Base-by-base conservation (phyloP, 2,113 vertebrate species). In the Orthochromis malagaraziensis region DNA sequence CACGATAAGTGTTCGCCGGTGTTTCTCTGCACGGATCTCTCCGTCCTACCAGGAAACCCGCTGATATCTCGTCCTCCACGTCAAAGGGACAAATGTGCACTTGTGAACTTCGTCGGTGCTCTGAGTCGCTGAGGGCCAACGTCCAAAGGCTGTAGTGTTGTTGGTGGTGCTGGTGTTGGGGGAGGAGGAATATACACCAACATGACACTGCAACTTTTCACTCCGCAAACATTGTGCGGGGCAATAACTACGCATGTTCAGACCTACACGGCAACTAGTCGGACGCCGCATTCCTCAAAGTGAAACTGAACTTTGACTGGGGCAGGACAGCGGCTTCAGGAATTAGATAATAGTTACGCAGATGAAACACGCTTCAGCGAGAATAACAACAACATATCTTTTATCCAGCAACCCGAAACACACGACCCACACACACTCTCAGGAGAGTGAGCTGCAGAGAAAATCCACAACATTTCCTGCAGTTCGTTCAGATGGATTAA, bases 191-290 rank as follows among this genome's bases (percentile, higher is more conserved):
- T 89, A 84, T 87, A 88, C 95, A 91, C 90, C 95, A 86, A 91
- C 96, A 94, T 96, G 96, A 96, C 96, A 94, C 47, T 91, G 96
- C 96, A 96, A 93, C 85, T 93, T 77, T 70, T 31, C 9, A 24
- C 73, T 45, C 24, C 19, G 82, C 58, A 73, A 51, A 24, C 21
- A 13, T 4, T 6, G 87, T 33, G 87, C n/a, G 16, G 9, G 14
- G 53, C n/a, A 79, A 47, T 19, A 77, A 77, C 73, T 77, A 81
- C 83, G 70, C 92, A 77, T 83, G 40, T 5, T 89, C 84, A 65
- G 58, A 84, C 4, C 47, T 47, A 40, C 24, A 81, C 9, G 19
- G 60, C 79, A 79, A 40, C n/a, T 60, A 45, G 65, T 79, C 53
- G 33, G 65, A 49, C 42, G 70, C 49, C 7, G 80, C 88, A 89